These are phyloP conservation scores for Strigamia transsilvanica DNA, from an alignment of 2,888 invertebrate genomes.

Conservation along the genomic window DNA sequence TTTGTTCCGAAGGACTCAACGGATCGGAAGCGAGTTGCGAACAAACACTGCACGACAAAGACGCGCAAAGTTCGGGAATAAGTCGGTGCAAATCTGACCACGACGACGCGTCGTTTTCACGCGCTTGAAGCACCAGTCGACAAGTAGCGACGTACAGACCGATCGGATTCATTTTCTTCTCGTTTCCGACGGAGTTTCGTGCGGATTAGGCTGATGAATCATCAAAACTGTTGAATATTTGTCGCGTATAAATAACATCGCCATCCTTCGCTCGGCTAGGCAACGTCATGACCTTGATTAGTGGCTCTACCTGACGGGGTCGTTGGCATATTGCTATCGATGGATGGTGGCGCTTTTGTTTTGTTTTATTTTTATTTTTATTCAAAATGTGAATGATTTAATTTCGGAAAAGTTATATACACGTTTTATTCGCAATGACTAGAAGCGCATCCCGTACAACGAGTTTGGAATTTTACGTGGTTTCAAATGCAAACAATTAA, in stretches of 20 bases:
- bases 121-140: conserved; percentile 79
- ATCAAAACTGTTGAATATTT: background rate
- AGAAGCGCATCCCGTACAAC: background rate
- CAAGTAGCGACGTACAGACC: conserved; percentile 83
- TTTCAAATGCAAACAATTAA: background rate
- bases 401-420: background rate
- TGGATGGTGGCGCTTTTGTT: too few relatives aligned
- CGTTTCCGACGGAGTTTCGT: background rate
- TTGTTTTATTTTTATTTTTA: too few relatives aligned
- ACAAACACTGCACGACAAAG: conserved; percentile 89
- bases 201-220: background rate
- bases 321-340: too few relatives aligned
- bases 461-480: background rate
- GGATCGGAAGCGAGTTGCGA: conserved; percentile 83
- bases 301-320: too few relatives aligned
- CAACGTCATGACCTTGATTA: too few relatives aligned
- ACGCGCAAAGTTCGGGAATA: conserved; percentile 84
- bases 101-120: conserved; percentile 70
- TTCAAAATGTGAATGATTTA: too few relatives aligned
- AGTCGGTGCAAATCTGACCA: conserved; percentile 84
- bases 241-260: background rate
- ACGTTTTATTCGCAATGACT: background rate
- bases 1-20: conserved; percentile 77
- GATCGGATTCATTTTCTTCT: conserved; percentile 76
- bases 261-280: background rate